Evolutionary conservation across 2,888 invertebrate genomes (phyloP).

Genomic region (Erebia palarica): DNA sequence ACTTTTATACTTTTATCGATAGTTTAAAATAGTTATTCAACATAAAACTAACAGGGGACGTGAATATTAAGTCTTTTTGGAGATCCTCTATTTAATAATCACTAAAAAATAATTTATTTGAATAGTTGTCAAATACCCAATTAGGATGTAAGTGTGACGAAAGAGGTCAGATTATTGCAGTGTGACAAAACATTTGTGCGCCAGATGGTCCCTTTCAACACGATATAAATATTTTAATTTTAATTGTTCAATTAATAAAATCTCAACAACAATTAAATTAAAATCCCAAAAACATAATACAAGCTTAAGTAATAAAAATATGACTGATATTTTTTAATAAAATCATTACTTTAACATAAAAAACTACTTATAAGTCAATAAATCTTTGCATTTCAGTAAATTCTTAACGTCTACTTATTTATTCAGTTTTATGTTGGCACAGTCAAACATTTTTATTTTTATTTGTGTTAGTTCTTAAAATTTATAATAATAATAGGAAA

Average conservation of each 20-base stretch:
- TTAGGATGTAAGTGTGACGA: background rate
- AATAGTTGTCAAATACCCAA: no score
- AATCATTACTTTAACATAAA: conserved; percentile 11
- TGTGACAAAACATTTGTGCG: background rate
- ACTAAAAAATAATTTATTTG: no score
- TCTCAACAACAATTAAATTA: conserved; percentile 19
- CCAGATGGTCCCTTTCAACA: conserved; percentile 14
- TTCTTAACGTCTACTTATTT: conserved; percentile 15
- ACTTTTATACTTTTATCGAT: no score
- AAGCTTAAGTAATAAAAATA: conserved; percentile 12
- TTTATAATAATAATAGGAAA: conserved; percentile 55
- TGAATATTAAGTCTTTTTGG: no score
- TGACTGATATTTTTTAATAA: conserved; percentile 10
- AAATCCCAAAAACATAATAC: conserved; percentile 7
- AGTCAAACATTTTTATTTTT: conserved; percentile 23
- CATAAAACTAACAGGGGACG: no score
- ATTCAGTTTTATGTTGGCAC: conserved; percentile 35
- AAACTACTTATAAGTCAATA: conserved; percentile 13
- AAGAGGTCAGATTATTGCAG: background rate
- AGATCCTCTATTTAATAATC: no score
- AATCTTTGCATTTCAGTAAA: conserved; percentile 18
- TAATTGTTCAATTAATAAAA: background rate
- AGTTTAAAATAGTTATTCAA: no score
- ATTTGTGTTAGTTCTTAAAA: conserved; percentile 34
- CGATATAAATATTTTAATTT: conserved; percentile 6